These are phyloP conservation scores for Dione vanillae DNA, from an alignment of 2,888 invertebrate species.

Conservation along the genomic window DNA sequence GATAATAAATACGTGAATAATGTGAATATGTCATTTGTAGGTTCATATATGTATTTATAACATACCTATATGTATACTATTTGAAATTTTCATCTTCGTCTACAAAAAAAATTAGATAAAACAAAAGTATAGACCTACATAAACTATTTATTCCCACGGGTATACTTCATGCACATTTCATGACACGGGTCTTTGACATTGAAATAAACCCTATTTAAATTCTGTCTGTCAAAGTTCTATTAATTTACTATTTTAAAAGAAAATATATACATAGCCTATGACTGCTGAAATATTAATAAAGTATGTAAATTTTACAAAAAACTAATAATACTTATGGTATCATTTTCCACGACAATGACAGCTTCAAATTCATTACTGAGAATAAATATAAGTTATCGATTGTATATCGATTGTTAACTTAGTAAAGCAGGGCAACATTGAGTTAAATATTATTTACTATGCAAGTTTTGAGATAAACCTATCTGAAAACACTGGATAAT, in stretches of 20 bases:
- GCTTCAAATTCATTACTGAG: neutral
- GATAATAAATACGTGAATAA: neutral
- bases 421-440: no score
- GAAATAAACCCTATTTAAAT: conserved; percentile 11
- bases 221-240: neutral
- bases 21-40: neutral
- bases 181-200: conserved; percentile 10
- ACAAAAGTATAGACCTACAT: conserved; percentile 10
- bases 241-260: neutral
- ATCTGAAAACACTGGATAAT: no score
- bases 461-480: no score
- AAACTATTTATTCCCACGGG: conserved; percentile 14
- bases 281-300: no score
- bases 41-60: neutral
- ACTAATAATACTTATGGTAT: no score
- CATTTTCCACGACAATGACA: neutral
- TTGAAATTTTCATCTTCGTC: neutral
- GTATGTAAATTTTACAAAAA: no score
- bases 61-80: neutral
- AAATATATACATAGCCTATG: neutral
- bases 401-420: no score
- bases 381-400: no score
- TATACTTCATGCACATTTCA: conserved; percentile 19
- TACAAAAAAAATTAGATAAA: conserved; percentile 12
- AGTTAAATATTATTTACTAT: no score